These are phyloP conservation scores for Aegotheles bennettii DNA, from an alignment of 2,113 vertebrate species.

Conservation along the genomic window DNA sequence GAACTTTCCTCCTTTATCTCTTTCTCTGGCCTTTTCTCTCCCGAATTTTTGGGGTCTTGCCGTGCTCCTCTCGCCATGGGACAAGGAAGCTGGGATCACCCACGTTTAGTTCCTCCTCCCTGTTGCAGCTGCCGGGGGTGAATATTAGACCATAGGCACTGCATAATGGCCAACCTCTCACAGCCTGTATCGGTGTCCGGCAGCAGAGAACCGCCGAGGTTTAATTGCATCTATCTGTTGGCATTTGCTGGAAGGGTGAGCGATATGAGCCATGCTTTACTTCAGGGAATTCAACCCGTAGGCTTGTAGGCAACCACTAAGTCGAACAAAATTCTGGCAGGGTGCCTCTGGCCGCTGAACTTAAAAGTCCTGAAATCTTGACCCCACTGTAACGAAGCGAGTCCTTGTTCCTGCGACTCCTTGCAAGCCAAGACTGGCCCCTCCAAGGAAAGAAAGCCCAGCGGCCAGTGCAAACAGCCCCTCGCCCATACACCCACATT, in stretches of 20 bases:
- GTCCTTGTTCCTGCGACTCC: neutral
- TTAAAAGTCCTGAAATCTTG: neutral
- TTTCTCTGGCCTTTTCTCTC: neutral
- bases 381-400: neutral
- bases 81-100: neutral
- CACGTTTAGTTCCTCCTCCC: neutral
- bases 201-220: neutral
- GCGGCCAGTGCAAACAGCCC: neutral
- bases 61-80: neutral
- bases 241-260: neutral
- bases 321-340: neutral
- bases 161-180: neutral
- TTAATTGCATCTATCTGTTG: conserved; percentile 13
- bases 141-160: neutral
- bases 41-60: neutral
- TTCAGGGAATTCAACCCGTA: neutral
- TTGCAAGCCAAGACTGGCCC: neutral
- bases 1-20: neutral
- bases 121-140: neutral
- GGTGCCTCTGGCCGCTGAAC: neutral
- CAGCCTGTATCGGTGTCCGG: neutral
- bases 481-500: fast-evolving
- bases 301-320: neutral
- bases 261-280: neutral
- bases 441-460: neutral